Evolutionary conservation across 1,140 invertebrate species (phyloP).

Genomic region (Apis cerana): DNA sequence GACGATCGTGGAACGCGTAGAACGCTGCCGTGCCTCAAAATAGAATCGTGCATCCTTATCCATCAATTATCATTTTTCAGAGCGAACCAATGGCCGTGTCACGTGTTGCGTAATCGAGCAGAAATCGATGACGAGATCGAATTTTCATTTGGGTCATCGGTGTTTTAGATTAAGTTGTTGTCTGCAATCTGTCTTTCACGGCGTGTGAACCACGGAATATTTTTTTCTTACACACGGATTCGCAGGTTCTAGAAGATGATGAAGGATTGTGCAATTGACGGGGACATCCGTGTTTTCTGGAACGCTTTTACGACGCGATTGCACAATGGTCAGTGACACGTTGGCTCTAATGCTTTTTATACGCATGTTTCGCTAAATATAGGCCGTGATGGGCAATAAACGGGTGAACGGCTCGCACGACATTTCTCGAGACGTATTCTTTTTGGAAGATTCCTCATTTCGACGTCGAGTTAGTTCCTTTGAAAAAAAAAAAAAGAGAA

Average conservation of each 20-base stretch:
- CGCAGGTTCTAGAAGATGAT: too few relatives aligned
- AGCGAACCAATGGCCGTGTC: not conserved
- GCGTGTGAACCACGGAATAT: too few relatives aligned
- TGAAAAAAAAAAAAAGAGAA: not conserved
- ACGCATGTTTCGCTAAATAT: slow-evolving; percentile 59
- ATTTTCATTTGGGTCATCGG: too few relatives aligned
- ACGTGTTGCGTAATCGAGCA: not conserved
- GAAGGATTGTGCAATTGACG: slow-evolving; percentile 46
- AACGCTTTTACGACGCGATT: slow-evolving; percentile 42
- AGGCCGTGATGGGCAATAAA: slow-evolving; percentile 42
- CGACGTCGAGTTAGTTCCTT: not conserved
- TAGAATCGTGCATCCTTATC: not conserved
- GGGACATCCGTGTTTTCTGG: slow-evolving; percentile 54
- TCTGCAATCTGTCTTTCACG: too few relatives aligned
- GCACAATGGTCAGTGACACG: slow-evolving; percentile 62
- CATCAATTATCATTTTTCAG: slow-evolving; percentile 30
- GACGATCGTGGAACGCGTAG: not conserved
- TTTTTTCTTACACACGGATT: too few relatives aligned
- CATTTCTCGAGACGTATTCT: not conserved
- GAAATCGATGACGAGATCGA: not conserved
- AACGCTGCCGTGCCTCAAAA: not conserved
- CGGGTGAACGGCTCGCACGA: slow-evolving; percentile 12
- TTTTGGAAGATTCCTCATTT: not conserved
- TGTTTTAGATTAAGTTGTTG: too few relatives aligned
- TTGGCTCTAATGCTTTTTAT: slow-evolving; percentile 52